Evolutionary conservation across 2,797 vertebrate species (phyloP).

Genomic region (Rousettus madagascariensis): DNA sequence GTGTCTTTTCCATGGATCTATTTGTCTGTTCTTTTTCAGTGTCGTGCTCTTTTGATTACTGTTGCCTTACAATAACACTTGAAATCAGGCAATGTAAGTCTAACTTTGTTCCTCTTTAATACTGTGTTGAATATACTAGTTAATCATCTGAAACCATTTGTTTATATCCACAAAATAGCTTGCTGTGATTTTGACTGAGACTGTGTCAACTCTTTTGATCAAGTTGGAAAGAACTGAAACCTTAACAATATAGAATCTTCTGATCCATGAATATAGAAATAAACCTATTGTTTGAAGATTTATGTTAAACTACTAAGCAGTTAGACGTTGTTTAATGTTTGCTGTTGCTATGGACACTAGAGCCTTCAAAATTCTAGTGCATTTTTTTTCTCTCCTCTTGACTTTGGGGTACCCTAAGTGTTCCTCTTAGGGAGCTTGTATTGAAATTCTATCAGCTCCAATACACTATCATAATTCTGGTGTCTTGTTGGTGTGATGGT

Average conservation of each 20-base stretch:
- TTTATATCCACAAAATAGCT: neutral
- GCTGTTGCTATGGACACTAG: neutral
- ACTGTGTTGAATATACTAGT: neutral
- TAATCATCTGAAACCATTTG: neutral
- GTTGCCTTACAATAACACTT: neutral
- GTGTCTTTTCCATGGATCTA: neutral
- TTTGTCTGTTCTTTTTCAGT: neutral
- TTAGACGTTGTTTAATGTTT: neutral
- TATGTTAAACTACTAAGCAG: neutral
- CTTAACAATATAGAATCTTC: neutral
- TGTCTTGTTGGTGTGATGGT: neutral
- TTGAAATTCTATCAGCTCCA: neutral
- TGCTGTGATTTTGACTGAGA: neutral
- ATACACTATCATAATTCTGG: neutral
- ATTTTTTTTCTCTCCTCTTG: neutral
- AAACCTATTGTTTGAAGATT: neutral
- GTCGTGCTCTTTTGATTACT: neutral
- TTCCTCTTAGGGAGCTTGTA: neutral
- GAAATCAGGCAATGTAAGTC: neutral
- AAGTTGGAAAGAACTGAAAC: neutral
- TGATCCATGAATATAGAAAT: neutral
- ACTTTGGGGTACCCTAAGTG: neutral
- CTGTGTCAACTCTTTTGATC: neutral
- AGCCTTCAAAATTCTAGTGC: neutral
- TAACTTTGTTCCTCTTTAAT: neutral